Evolutionary conservation across 2,113 vertebrate genomes (phyloP).

Genomic region (Isurus oxyrinchus): DNA sequence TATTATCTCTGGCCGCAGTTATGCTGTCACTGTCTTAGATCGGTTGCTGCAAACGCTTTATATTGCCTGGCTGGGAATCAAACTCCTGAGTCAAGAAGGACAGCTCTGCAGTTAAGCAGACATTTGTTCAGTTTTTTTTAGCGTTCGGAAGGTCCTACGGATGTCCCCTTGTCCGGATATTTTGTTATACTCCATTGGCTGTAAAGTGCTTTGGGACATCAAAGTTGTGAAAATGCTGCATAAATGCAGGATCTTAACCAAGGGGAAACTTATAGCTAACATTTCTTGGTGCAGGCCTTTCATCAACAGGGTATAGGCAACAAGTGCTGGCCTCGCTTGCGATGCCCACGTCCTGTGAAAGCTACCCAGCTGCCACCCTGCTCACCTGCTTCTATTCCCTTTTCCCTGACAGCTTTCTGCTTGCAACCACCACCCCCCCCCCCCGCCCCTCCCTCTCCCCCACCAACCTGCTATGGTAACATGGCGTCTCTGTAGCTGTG

Average conservation of each 20-base stretch:
- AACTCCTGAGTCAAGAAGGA: not conserved
- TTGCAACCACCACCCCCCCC: too few species aligned
- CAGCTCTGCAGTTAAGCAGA: not conserved
- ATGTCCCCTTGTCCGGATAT: not conserved
- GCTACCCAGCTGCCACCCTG: too few species aligned
- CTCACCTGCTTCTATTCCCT: too few species aligned
- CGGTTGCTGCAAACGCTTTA: not conserved
- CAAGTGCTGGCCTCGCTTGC: too few species aligned
- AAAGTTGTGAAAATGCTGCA: not conserved
- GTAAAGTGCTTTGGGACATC: not conserved
- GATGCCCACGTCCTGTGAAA: too few species aligned
- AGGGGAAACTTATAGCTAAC: not conserved
- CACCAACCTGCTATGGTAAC: too few species aligned
- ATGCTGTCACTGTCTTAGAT: not conserved
- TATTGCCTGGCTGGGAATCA: not conserved
- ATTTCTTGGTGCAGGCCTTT: too few species aligned
- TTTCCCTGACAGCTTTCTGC: too few species aligned
- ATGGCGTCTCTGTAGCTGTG: not conserved
- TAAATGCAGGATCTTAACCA: not conserved
- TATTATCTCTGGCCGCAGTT: not conserved
- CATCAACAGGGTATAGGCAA: too few species aligned
- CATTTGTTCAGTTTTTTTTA: not conserved
- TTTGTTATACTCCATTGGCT: not conserved
- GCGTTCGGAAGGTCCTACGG: not conserved
- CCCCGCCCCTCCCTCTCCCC: too few species aligned